Base-by-base conservation (phyloP, 1,140 invertebrate genomes). In the Rhopalosiphum padi region DNA sequence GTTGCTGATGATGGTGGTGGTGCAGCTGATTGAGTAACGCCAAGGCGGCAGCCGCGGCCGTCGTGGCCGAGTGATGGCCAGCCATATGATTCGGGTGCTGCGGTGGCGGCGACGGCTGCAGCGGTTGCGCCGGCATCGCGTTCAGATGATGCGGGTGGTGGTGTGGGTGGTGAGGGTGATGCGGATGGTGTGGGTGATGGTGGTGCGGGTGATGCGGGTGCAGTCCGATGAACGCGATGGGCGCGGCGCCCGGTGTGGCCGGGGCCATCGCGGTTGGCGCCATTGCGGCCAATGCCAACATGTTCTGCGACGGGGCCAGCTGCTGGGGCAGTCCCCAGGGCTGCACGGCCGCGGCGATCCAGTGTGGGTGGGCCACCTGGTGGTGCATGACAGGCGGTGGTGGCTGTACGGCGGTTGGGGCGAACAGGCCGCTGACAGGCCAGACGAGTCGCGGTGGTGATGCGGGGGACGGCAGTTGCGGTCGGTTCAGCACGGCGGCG, bases 311-410 rank as follows among this genome's bases (percentile, higher is more conserved):
- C n/a, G 91, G 91, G n/a, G 46, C 91, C 77, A 93, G 48, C 35
- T 93, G 91, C 23, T 93, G 91, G n/a, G 91, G 91, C 23, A 93
- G 18, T 25, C 91, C 91, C 91, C 91, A 93, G n/a, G 91, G 82
- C 48, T 55, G 91, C 35, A 93, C 91, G 51, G 91, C 82, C 35
- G 91, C 91, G 2, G 91, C 91, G 48, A 93, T 93, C 91, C 91
- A 93, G 35, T 93, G 91, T 35, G 91, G 91, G 43, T 93, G 91
- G 23, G 91, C 91, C 35, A 93, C 91, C 15, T 93, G 91, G 15
- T 93, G 91, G 82, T 93, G 91, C 91, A 93, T 93, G 68, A 23
- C 46, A 22, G 68, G 23, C 25, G 43, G 25, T 3, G 48, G 48
- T 51, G 90, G 23, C 22, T 60, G 89, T 43, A 25, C 55, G 41